Evolutionary conservation across 2,797 vertebrate genomes (phyloP), one percentile per base, ranked within the genome.

Genomic region (Smutsia gigantea): DNA sequence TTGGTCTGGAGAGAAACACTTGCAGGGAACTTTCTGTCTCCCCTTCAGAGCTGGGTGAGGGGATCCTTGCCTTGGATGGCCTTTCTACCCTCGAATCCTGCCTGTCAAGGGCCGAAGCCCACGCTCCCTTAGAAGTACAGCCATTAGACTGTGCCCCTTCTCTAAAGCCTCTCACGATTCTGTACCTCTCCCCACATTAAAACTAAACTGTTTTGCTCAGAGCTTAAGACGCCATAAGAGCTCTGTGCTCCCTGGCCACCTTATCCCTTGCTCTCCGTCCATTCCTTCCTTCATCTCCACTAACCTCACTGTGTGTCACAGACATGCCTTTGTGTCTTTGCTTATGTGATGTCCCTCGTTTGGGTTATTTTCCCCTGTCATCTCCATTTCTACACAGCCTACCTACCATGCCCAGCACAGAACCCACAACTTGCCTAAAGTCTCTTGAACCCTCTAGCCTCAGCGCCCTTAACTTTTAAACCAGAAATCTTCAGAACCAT

Each of bases 1-100:
- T 75, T 8, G 1, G 25, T 27, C 77, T 88, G 29, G 29, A 83
- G 46, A 53, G 68, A 78, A 75, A 96, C 83, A 57, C 19, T 81
- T 27, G 7, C 0, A 9, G 31, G 42, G 63, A 86, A 34, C 17
- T 46, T 51, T 34, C 51, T 53, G 46, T 74, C 74, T 90, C 78
- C 84, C n/a, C 61, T 66, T 93, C 53, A 42, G 27, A n/a, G 3
- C n/a, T 63, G 49, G 31, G n/a, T 42, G 18, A 55, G 6, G 12
- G 31, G 74, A 79, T 3, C 23, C 19, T 37, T 15, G 4, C 53
- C 74, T 72, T 21, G 14, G 75, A 46, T 39, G 78, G 61, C 31
- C 53, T 89, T 68, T 81, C 27, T 1, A 61, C 34, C 57, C 51
- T 81, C 31, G n/a, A 64, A 17, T 31, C 15, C 37, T 11, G 9